Base-by-base conservation (phyloP, 2,113 vertebrate genomes). In the Uria lomvia region DNA sequence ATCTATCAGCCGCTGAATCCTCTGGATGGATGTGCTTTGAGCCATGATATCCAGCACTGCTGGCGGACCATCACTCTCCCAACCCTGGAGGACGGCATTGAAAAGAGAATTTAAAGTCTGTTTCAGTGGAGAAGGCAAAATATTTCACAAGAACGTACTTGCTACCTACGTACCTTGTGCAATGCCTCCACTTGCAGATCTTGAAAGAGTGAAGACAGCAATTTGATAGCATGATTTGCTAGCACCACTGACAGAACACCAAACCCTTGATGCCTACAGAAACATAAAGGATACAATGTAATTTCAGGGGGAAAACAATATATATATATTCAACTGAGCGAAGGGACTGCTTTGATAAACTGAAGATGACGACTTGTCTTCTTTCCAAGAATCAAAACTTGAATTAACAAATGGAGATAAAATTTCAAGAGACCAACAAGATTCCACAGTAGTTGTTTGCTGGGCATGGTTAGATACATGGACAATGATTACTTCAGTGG, bases 21-120 rank as follows among this genome's bases (percentile, higher is more conserved):
- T 98, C 98, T 99, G 99, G 95, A 99, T 99, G 53, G 99, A 99
- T 1, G 99, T 99, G 96, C 99, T 99, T 95, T 99, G 99, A 72
- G 99, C 99, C 99, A 99, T 99, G 95, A 99, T 97, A 96, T 98
- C 99, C 86, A 99, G 98, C 96, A 99, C 99, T 11, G 99, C 99
- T n/a, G 99, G 99, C 1, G 99, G 99, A 3, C 99, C 99, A 2
- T 99, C 99, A 3, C 98, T 98, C 68, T 99, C 99, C 99, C 99
- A 99, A 59, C 98, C 98, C 99, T 99, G 97, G 11, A 34, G 49
- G n/a, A 92, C 0, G 2, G 50, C 23, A 73, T 15, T 13, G 59
- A 49, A 24, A 52, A n/a, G 40, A 59, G 29, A 76, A 79, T 55
- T 68, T 67, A 8, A 34, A 72, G 50, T 2, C 27, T 10, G 17